phyloP scores from a whole-genome alignment of 1,140 invertebrate species.

The Laupala kohalensis region DNA sequence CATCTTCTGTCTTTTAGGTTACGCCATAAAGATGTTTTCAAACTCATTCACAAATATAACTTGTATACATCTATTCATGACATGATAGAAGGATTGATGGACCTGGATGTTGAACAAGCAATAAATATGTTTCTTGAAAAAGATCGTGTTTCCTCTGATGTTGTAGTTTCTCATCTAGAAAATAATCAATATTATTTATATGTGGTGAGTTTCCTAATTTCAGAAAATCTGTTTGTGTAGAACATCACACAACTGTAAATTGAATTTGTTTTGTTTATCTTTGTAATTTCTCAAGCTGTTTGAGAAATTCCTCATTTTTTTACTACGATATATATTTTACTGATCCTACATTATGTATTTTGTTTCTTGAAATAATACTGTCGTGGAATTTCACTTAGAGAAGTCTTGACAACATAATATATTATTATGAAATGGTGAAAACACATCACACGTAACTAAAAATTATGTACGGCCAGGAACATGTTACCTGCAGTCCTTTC shows the following conservation, averaged over 20 bases:
- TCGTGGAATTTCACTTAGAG: too few relatives aligned
- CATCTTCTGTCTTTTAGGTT: constrained; percentile 37
- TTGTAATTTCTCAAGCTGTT: neutral
- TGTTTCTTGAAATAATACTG: too few relatives aligned
- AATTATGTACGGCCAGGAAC: too few relatives aligned
- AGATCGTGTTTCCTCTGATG: constrained; percentile 59
- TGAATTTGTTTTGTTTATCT: too few relatives aligned
- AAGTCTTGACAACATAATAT: too few relatives aligned
- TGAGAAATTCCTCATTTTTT: neutral
- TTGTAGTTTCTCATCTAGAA: constrained; percentile 69
- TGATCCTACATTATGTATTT: too few relatives aligned
- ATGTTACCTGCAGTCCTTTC: too few relatives aligned
- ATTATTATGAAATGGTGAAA: too few relatives aligned
- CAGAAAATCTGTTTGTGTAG: neutral
- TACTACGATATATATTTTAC: neutral
- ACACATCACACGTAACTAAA: too few relatives aligned
- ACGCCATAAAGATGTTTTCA: constrained; percentile 62
- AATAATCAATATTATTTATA: constrained; percentile 63
- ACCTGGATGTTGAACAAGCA: constrained; percentile 71
- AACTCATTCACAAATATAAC: constrained; percentile 69
- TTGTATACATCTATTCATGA: constrained; percentile 71
- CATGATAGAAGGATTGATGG: constrained; percentile 82
- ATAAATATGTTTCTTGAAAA: constrained; percentile 74
- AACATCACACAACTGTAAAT: too few relatives aligned
- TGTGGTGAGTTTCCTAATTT: constrained; percentile 32